Conservation (phyloP, 2,113 vertebrate species). For the Coracopsis vasa region DNA sequence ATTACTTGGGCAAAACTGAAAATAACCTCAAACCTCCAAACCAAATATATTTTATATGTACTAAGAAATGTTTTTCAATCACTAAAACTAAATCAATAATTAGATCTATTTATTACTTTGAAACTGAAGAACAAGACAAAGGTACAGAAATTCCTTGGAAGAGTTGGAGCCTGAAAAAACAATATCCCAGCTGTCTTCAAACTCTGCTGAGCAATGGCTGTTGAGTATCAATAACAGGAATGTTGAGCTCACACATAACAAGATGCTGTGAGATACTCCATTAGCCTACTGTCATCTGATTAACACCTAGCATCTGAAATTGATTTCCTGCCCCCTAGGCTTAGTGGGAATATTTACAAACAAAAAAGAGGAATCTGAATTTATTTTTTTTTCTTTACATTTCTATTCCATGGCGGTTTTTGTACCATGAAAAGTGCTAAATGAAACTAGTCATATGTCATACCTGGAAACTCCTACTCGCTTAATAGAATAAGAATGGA, state of each 20-base stretch:
- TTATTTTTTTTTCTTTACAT: background rate
- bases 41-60: background rate
- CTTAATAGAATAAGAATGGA: background rate
- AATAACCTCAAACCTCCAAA: background rate
- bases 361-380: background rate
- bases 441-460: background rate
- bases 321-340: fast-evolving
- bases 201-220: background rate
- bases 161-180: background rate
- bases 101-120: background rate
- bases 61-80: background rate
- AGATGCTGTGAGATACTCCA: background rate
- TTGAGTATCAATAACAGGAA: background rate
- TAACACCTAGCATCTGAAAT: background rate
- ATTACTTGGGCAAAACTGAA: background rate
- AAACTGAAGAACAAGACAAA: background rate
- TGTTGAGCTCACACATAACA: background rate
- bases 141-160: background rate
- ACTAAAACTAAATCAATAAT: background rate
- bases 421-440: background rate
- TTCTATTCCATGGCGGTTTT: background rate
- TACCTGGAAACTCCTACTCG: background rate
- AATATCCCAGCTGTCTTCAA: background rate
- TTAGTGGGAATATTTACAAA: background rate
- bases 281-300: background rate